Evolutionary conservation across 2,797 vertebrate genomes (phyloP), one percentile per base, ranked within the genome.

Genomic region (Odontamblyopus rebecca): DNA sequence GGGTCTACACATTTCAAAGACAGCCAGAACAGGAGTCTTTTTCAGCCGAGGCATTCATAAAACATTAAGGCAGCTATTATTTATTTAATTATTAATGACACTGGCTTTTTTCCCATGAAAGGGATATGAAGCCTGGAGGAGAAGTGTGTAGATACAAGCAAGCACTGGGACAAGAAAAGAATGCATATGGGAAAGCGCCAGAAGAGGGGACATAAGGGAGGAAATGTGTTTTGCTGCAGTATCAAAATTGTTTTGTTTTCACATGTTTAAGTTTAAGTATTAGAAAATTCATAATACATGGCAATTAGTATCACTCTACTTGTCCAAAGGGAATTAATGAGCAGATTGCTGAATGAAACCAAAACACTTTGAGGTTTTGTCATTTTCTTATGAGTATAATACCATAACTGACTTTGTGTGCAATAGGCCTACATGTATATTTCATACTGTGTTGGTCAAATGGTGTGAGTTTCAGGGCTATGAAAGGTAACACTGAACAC

Each of bases 51-150:
- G 71, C 32, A 87, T 87, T 89, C 83, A 91, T 92, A 80, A 93
- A 91, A 93, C 85, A 92, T 92, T 76, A 81, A 81, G 78, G 82
- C 74, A 12, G 85, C 80, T 91, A 91, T 85, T 83, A 87, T 88
- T 87, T 81, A 80, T 89, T 91, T 77, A 77, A 90, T 91, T 83
- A 91, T 89, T 88, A 50, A 91, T 81, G 68, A 69, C 15, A 30
- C 79, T 82, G 61, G 62, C 59, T 76, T 72, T 60, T 35, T 81
- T 80, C 78, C 71, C 62, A 56, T 73, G 81, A 81, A 77, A 79
- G 69, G 70, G 71, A 79, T 69, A 60, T 2, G 75, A 72, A 71
- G 80, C 85, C 83, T 78, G 15, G 6, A 80, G 86, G 82, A 88
- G 35, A 83, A 29, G 69, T 35, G 26, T 26, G 80, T 57, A 15